Conservation (phyloP, 1,140 invertebrate genomes). For the Drosophila ananassae region DNA sequence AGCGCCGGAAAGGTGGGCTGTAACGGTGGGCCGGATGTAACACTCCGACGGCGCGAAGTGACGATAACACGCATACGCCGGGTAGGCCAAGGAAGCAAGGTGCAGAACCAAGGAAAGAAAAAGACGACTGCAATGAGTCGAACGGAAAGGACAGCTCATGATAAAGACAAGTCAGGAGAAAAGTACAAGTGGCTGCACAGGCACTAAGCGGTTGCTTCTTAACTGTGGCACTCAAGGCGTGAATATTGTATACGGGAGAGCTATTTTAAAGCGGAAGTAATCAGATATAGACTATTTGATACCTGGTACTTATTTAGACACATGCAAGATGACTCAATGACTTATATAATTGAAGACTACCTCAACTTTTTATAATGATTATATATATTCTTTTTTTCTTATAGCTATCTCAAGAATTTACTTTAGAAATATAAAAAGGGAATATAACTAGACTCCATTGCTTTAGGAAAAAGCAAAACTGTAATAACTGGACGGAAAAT, state of each 20-base stretch:
- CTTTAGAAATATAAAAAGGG: slow-evolving; percentile 4
- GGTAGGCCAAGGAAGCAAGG: slow-evolving; percentile 13
- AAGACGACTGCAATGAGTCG: not conserved
- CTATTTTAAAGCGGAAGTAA: slow-evolving; percentile 13
- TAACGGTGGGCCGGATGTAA: slow-evolving; percentile 59
- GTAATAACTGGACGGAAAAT: slow-evolving; percentile 31
- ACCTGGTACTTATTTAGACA: not conserved
- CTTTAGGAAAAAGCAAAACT: slow-evolving; percentile 19
- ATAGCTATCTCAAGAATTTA: not conserved
- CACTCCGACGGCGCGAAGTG: slow-evolving; percentile 42
- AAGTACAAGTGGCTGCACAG: slow-evolving; percentile 54
- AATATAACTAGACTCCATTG: not conserved
- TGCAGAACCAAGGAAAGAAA: not conserved
- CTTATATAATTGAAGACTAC: not conserved
- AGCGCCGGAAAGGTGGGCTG: slow-evolving; percentile 34
- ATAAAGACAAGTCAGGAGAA: slow-evolving; percentile 46
- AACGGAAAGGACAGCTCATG: slow-evolving; percentile 11
- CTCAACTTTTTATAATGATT: too few species aligned
- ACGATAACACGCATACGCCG: slow-evolving; percentile 62
- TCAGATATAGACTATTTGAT: not conserved
- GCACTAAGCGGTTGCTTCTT: slow-evolving; percentile 27
- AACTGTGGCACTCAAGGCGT: slow-evolving; percentile 7
- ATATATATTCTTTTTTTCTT: too few species aligned
- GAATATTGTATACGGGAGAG: slow-evolving; percentile 41
- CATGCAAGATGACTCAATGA: not conserved